A percentile compares a stretch with the other conserved stretches of the same genome.
Evolutionary conservation across 2,888 invertebrate species (phyloP).

Genomic region (Dendrolimus pini): DNA sequence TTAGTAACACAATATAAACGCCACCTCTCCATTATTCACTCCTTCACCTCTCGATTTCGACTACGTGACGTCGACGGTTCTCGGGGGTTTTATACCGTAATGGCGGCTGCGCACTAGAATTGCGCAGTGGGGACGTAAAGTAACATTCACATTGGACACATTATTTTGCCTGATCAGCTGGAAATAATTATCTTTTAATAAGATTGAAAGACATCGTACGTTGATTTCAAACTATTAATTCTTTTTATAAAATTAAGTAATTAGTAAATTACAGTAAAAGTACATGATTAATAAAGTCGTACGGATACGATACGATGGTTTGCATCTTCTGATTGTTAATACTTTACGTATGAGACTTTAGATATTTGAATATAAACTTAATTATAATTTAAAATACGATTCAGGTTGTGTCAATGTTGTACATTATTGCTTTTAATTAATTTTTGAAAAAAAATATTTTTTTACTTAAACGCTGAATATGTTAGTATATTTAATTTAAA

Average conservation of each 20-base stretch:
- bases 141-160: constrained; percentile 21
- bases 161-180: constrained; percentile 4
- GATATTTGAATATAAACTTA: too few relatives aligned
- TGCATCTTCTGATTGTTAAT: too few relatives aligned
- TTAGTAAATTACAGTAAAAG: background rate
- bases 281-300: background rate
- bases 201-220: background rate
- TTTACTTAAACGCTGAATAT: too few relatives aligned
- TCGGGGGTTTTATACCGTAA: constrained; percentile 50
- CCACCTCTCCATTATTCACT: constrained; percentile 72
- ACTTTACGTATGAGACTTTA: too few relatives aligned
- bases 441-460: too few relatives aligned
- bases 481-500: too few relatives aligned
- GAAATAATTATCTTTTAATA: background rate
- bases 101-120: constrained; percentile 54
- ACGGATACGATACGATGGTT: too few relatives aligned
- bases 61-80: constrained; percentile 65
- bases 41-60: constrained; percentile 71
- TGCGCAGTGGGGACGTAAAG: constrained; percentile 66
- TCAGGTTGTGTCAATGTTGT: too few relatives aligned
- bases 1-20: constrained; percentile 59
- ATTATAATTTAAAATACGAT: too few relatives aligned
- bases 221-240: too few relatives aligned
- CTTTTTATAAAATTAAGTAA: too few relatives aligned
- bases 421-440: too few relatives aligned